A percentile compares a stretch with the other conserved stretches of the same genome.
Conservation (phyloP, 2,888 invertebrate species). For the Aphidoletes aphidimyza region DNA sequence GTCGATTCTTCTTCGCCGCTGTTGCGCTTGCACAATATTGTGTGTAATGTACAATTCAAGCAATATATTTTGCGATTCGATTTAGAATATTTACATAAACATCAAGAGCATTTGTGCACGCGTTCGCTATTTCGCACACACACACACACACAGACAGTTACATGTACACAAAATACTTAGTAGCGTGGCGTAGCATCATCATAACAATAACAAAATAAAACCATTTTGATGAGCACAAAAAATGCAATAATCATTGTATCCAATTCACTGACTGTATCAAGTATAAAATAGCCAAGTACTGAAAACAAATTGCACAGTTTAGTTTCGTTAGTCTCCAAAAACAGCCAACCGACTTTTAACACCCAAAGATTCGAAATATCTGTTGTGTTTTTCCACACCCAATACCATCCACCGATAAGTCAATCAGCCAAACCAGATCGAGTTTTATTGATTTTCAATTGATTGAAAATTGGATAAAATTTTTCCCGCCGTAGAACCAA, state of each 20-base stretch:
- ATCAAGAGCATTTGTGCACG: background rate
- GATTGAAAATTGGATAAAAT: constrained; percentile 30
- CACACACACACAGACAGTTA: background rate
- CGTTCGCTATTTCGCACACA: background rate
- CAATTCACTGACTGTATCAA: constrained; percentile 53
- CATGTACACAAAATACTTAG: background rate
- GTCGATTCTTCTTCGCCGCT: background rate
- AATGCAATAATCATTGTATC: constrained; percentile 51
- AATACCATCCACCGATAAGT: too few relatives aligned
- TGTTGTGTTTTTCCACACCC: background rate
- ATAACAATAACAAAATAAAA: background rate
- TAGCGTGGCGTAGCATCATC: background rate
- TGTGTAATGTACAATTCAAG: background rate
- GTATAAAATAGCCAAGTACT: constrained; percentile 52
- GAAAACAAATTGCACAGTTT: constrained; percentile 44
- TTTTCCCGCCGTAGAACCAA: background rate
- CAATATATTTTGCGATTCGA: background rate
- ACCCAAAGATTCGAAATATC: background rate
- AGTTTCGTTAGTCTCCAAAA: constrained; percentile 50
- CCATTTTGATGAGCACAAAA: background rate
- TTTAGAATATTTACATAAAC: constrained; percentile 49
- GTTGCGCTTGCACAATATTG: background rate
- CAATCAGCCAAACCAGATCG: background rate
- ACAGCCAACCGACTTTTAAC: constrained; percentile 28
- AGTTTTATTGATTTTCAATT: constrained; percentile 35